These are phyloP conservation scores for Semaprochilodus insignis DNA, from an alignment of 2,797 vertebrate species.

Conservation along the genomic window DNA sequence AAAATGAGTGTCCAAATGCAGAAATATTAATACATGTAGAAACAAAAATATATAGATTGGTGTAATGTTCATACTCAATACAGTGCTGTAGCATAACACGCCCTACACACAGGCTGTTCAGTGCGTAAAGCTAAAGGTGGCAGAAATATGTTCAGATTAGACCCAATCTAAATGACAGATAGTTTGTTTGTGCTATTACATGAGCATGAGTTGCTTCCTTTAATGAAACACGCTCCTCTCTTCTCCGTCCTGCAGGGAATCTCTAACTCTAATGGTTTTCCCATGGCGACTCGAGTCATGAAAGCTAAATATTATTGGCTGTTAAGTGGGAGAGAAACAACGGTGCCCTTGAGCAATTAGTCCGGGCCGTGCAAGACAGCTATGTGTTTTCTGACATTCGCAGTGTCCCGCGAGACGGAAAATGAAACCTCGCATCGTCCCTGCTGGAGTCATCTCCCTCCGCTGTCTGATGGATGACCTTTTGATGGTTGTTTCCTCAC, in stretches of 20 bases:
- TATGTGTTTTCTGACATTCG: slow-evolving; percentile 23
- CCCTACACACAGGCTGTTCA: background rate
- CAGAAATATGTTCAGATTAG: background rate
- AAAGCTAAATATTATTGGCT: slow-evolving; percentile 39
- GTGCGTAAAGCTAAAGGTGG: background rate
- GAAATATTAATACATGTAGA: too few species aligned
- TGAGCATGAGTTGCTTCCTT: background rate
- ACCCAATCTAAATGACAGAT: background rate
- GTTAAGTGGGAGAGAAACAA: slow-evolving; percentile 36
- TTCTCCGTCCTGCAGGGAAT: background rate
- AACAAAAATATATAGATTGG: too few species aligned
- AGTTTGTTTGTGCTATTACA: background rate
- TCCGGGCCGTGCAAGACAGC: slow-evolving; percentile 30
- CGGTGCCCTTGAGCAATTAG: slow-evolving; percentile 26
- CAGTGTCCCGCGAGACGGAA: background rate
- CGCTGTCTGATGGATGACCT: slow-evolving; percentile 37
- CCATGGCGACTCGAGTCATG: background rate
- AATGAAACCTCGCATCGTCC: slow-evolving; percentile 16
- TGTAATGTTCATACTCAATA: too few species aligned
- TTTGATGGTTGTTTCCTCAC: slow-evolving; percentile 15
- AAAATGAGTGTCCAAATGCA: too few species aligned
- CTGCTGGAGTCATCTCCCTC: background rate
- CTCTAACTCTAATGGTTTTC: background rate
- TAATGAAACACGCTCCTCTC: background rate
- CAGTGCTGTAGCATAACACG: background rate